These are phyloP conservation scores for Sebastes taczanowskii DNA, from an alignment of 2,797 vertebrate species.

Conservation along the genomic window DNA sequence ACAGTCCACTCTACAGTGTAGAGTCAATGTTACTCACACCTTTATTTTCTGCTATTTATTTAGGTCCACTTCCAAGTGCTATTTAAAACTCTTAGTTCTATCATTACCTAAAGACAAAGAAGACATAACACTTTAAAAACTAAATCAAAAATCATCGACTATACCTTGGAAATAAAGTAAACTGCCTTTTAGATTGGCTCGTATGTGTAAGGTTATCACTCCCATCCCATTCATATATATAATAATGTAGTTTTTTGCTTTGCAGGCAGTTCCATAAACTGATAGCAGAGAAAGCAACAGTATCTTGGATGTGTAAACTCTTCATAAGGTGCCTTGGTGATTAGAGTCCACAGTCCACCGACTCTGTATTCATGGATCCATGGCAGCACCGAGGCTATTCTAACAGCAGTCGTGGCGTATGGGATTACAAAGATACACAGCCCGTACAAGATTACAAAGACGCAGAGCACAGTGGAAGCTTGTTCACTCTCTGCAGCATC, in stretches of 20 bases:
- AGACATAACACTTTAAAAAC: background rate
- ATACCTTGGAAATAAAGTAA: background rate
- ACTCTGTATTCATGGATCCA: slow-evolving; percentile 29
- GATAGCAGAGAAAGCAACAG: slow-evolving; percentile 27
- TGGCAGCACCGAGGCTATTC: slow-evolving; percentile 28
- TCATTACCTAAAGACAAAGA: background rate
- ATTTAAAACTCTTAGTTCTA: background rate
- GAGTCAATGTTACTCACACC: background rate
- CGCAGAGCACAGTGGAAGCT: slow-evolving; percentile 48
- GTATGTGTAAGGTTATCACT: background rate
- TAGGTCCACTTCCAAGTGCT: background rate
- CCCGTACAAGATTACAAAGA: slow-evolving; percentile 61
- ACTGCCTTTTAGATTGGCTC: background rate
- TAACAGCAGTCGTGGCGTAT: slow-evolving; percentile 13
- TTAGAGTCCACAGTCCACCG: slow-evolving; percentile 29
- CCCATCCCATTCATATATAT: background rate
- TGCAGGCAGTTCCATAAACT: slow-evolving; percentile 40
- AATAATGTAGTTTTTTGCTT: slow-evolving; percentile 27
- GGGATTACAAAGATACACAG: slow-evolving; percentile 61
- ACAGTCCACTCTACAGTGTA: background rate
- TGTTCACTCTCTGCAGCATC: slow-evolving; percentile 43
- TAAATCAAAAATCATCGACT: background rate
- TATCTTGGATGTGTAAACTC: slow-evolving; percentile 35
- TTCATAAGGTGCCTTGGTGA: slow-evolving; percentile 32
- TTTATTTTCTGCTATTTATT: background rate